phyloP scores from a whole-genome alignment of 2,113 vertebrate species.

The Pterophyllum scalare region DNA sequence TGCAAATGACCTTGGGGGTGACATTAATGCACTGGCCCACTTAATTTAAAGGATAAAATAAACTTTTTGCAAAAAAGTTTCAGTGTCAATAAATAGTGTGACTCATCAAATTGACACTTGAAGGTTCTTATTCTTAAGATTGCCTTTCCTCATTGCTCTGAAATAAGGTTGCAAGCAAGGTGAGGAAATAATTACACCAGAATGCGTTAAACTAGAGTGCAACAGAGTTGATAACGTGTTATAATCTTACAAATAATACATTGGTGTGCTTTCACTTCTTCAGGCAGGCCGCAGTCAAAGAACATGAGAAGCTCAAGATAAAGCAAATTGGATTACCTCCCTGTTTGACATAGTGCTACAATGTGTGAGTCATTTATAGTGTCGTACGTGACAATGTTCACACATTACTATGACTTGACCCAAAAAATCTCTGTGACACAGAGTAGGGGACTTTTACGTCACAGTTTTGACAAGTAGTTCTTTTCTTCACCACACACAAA shows the following conservation, averaged over 20 bases:
- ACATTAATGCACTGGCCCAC: background rate
- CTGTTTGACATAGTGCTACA: background rate
- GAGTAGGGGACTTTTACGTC: slow-evolving; percentile 49
- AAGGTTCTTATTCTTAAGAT: background rate
- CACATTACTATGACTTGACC: slow-evolving; percentile 44
- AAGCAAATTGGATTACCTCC: slow-evolving; percentile 30
- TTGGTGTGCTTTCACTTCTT: slow-evolving; percentile 13
- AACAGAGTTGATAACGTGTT: slow-evolving; percentile 26
- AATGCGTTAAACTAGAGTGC: slow-evolving; percentile 1
- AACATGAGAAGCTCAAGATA: slow-evolving; percentile 12
- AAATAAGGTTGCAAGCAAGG: slow-evolving; percentile 15
- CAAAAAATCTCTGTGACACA: slow-evolving; percentile 55
- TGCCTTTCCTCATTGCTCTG: background rate
- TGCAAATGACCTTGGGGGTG: slow-evolving; percentile 46
- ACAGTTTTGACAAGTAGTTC: slow-evolving; percentile 65
- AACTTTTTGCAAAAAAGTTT: background rate
- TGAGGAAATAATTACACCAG: slow-evolving; percentile 6
- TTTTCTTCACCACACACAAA: slow-evolving; percentile 71
- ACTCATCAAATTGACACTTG: background rate
- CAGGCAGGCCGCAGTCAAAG: background rate
- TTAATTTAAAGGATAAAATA: background rate
- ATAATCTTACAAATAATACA: slow-evolving; percentile 29
- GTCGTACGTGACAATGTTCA: slow-evolving; percentile 65
- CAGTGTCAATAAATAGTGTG: background rate
- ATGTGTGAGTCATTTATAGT: slow-evolving; percentile 46